phyloP scores from a whole-genome alignment of 92 coral and sea anemone species.

The Phenganax stokvisi region DNA sequence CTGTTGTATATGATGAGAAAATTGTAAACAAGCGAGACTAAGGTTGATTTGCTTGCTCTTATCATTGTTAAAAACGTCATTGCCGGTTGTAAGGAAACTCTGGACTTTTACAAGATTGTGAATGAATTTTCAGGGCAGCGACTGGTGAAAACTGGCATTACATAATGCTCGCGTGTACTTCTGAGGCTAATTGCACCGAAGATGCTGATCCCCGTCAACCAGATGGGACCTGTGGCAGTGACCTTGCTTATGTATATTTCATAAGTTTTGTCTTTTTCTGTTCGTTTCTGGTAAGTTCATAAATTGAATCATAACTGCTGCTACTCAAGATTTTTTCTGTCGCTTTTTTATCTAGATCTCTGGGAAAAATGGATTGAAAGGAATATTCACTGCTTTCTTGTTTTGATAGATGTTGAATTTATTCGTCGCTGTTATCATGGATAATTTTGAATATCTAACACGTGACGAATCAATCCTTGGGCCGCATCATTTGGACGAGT shows the following conservation, averaged over 20 bases:
- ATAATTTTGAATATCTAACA: conserved; percentile 96
- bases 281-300: conserved; percentile 80
- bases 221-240: conserved; percentile 63
- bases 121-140: conserved; percentile 61
- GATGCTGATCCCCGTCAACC: conserved; percentile 18
- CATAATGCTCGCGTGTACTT: conserved; percentile 82
- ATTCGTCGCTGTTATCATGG: conserved; percentile 99
- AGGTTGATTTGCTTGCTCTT: too few species aligned
- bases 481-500: conserved; percentile 99
- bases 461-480: conserved; percentile 99
- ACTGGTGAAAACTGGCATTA: conserved; percentile 98
- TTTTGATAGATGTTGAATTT: conserved; percentile 71
- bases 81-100: too few species aligned
- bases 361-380: too few species aligned
- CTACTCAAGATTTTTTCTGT: too few species aligned
- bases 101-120: background rate
- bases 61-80: too few species aligned
- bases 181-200: conserved; percentile 62
- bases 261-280: conserved; percentile 89
- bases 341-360: too few species aligned
- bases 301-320: background rate
- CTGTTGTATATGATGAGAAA: background rate
- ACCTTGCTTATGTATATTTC: conserved; percentile 71
- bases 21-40: too few species aligned
- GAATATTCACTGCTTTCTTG: background rate